Evolutionary conservation across 2,888 invertebrate genomes (phyloP).

Genomic region (Eulithis prunata): DNA sequence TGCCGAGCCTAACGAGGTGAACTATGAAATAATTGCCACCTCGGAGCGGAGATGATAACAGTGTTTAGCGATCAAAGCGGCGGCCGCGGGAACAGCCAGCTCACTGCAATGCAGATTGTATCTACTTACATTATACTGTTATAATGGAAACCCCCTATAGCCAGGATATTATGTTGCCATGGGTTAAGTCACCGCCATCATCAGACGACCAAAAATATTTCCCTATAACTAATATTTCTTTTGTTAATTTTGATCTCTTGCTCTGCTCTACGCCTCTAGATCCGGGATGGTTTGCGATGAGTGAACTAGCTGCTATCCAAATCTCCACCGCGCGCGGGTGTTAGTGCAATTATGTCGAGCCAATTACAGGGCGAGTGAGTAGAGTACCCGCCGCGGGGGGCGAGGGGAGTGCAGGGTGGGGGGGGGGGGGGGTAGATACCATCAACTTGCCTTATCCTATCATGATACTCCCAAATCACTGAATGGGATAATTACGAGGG

Average conservation of each 20-base stretch:
- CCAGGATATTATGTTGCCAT: too few species aligned
- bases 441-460: constrained; percentile 16
- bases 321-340: constrained; percentile 8
- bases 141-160: too few species aligned
- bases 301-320: constrained; percentile 7
- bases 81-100: constrained; percentile 8
- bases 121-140: too few species aligned
- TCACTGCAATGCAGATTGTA: neutral
- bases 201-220: too few species aligned
- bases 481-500: constrained; percentile 25
- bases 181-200: too few species aligned
- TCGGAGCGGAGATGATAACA: constrained; percentile 20
- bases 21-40: constrained; percentile 26
- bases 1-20: constrained; percentile 15
- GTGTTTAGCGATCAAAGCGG: constrained; percentile 14
- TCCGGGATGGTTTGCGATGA: neutral
- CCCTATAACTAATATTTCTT: too few species aligned
- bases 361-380: constrained; percentile 16
- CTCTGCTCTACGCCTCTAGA: neutral
- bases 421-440: constrained; percentile 7
- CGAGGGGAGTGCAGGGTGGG: neutral
- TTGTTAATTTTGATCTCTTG: too few species aligned
- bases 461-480: constrained; percentile 23
- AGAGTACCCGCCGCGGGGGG: constrained; percentile 6
- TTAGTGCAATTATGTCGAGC: constrained; percentile 19